Conservation (phyloP, 2,113 vertebrate species). For the Neogobius melanostomus region DNA sequence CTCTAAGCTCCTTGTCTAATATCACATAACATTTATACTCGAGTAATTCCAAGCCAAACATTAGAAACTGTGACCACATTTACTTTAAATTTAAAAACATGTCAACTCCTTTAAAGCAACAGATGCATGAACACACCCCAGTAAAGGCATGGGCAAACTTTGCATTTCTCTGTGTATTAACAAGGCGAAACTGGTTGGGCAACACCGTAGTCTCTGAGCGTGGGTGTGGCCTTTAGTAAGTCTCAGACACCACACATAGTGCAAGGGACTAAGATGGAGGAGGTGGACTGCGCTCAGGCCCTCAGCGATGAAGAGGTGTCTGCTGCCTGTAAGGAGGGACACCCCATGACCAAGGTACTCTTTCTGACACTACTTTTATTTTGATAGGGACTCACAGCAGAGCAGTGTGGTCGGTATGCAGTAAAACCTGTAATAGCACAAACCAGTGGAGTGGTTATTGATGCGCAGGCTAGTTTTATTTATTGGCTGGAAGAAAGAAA, state of each 20-base stretch:
- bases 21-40: no score
- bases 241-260: background rate
- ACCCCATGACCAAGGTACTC: conserved; percentile 40
- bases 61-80: no score
- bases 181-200: conserved; percentile 5
- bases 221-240: background rate
- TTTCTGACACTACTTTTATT: background rate
- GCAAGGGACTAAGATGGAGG: background rate
- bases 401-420: background rate
- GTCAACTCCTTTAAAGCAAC: no score
- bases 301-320: conserved; percentile 23
- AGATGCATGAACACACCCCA: no score
- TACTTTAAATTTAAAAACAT: no score
- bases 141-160: background rate
- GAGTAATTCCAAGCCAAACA: no score
- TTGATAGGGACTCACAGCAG: no score
- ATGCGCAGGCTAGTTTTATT: no score
- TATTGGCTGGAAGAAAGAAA: no score
- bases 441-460: no score
- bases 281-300: background rate
- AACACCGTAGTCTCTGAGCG: background rate
- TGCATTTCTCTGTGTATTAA: background rate
- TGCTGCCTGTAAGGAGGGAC: conserved; percentile 38
- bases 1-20: no score
- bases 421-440: background rate